Percentiles rank a stretch among this genome's conserved stretches.
These are phyloP conservation scores for Babyrousa celebensis DNA, from an alignment of 2,797 vertebrate genomes.

Conservation along the genomic window DNA sequence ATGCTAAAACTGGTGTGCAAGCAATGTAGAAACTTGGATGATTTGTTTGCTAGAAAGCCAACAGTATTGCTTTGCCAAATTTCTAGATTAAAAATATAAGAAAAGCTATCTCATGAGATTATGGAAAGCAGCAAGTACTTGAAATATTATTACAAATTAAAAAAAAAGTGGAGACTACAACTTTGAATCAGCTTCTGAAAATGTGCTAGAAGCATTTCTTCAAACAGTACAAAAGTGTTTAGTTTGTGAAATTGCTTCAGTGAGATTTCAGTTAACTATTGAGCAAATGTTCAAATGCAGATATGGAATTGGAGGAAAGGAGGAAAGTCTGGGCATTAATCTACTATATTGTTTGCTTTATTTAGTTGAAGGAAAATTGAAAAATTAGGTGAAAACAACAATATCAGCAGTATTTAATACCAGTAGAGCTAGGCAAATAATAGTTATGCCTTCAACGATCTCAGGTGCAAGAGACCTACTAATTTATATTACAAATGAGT, in stretches of 20 bases:
- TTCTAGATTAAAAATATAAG: not conserved
- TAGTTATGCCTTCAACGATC: not conserved
- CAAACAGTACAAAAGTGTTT: not conserved
- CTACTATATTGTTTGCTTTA: not conserved
- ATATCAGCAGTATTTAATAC: not conserved
- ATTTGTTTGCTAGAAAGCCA: slow-evolving; percentile 25
- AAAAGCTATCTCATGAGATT: not conserved
- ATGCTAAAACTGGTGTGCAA: not conserved
- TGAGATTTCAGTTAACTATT: not conserved
- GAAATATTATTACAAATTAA: not conserved
- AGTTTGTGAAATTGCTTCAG: not conserved
- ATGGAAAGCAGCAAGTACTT: not conserved
- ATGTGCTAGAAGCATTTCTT: not conserved
- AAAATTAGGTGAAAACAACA: not conserved
- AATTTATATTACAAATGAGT: not conserved
- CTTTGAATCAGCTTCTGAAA: not conserved
- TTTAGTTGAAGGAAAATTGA: not conserved
- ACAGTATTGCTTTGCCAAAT: not conserved
- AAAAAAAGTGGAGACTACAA: not conserved
- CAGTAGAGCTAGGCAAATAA: not conserved
- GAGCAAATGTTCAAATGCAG: not conserved
- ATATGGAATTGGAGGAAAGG: not conserved
- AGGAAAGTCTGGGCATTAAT: not conserved
- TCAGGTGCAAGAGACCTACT: not conserved
- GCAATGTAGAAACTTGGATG: not conserved